Percentiles rank a stretch among this genome's conserved stretches.
phyloP scores from a whole-genome alignment of 1,140 invertebrate genomes.

The Monochamus saltuarius region DNA sequence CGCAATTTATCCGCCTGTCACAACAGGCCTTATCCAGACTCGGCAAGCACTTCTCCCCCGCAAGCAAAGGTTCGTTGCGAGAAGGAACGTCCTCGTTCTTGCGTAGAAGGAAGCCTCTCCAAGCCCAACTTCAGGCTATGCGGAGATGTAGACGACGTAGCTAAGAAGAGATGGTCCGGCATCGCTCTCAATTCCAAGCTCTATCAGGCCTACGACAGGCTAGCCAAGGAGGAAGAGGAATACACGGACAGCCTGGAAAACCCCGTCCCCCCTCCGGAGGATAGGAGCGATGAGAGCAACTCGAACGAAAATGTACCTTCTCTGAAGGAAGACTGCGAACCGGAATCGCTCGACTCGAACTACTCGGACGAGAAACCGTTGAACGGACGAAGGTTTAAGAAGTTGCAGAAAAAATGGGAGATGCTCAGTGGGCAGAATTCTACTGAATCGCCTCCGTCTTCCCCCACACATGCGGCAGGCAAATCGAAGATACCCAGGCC shows the following conservation, averaged over 20 bases:
- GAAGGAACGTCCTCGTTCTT: constrained; percentile 67
- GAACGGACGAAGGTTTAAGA: constrained; percentile 63
- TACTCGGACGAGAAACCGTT: constrained; percentile 50
- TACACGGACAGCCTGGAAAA: constrained; percentile 71
- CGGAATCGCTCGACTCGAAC: constrained; percentile 47
- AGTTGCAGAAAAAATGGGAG: constrained; percentile 86
- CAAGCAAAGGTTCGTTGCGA: constrained; percentile 53
- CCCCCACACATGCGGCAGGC: constrained; percentile 52
- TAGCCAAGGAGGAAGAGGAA: constrained; percentile 68
- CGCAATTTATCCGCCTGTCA: constrained; percentile 46
- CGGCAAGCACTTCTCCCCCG: constrained; percentile 57
- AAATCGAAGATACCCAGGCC: constrained; percentile 72
- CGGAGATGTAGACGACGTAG: constrained; percentile 58
- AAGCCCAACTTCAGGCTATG: constrained; percentile 56
- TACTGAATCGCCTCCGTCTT: constrained; percentile 51
- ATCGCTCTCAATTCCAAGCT: constrained; percentile 69
- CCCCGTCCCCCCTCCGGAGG: constrained; percentile 4
- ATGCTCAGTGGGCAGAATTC: constrained; percentile 62
- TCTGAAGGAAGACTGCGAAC: constrained; percentile 44
- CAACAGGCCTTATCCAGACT: constrained; percentile 55
- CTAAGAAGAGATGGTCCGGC: constrained; percentile 72
- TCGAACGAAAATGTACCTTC: constrained; percentile 38
- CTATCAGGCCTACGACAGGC: constrained; percentile 68
- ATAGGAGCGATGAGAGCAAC: constrained; percentile 12
- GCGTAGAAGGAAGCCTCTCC: constrained; percentile 58